These are phyloP conservation scores for Hydraecia micacea DNA, from an alignment of 2,888 invertebrate genomes.

Conservation along the genomic window DNA sequence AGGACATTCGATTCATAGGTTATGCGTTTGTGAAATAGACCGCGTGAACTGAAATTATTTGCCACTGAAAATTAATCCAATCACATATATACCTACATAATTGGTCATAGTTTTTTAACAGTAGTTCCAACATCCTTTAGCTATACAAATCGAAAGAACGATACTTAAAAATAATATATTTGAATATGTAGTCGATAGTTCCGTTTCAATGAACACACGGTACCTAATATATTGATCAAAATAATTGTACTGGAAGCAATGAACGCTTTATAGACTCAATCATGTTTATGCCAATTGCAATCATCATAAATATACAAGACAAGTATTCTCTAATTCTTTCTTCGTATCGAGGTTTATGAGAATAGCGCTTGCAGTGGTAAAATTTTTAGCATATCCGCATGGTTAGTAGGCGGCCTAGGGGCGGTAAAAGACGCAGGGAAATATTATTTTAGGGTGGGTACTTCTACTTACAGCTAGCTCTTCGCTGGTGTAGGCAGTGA, in stretches of 20 bases:
- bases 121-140: not conserved
- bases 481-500: slow-evolving; percentile 94
- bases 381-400: not conserved
- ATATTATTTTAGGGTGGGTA: slow-evolving; percentile 66
- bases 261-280: slow-evolving; percentile 41
- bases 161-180: slow-evolving; percentile 10
- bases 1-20: slow-evolving; percentile 1
- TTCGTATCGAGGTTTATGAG: slow-evolving; percentile 14
- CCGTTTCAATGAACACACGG: slow-evolving; percentile 28
- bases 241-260: slow-evolving; percentile 38
- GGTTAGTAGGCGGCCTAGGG: too few relatives aligned
- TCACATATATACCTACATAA: not conserved
- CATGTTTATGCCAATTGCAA: slow-evolving; percentile 47
- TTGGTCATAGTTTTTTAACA: not conserved
- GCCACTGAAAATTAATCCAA: slow-evolving; percentile 3
- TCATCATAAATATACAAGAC: slow-evolving; percentile 41
- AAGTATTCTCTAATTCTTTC: slow-evolving; percentile 29
- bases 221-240: slow-evolving; percentile 21
- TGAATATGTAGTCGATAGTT: slow-evolving; percentile 21
- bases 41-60: slow-evolving; percentile 5
- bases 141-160: not conserved
- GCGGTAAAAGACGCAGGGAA: not conserved
- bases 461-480: slow-evolving; percentile 94
- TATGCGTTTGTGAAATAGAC: slow-evolving; percentile 39
- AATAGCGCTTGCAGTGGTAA: not conserved